Evolutionary conservation across 2,113 vertebrate species (phyloP).

Genomic region (Lophius piscatorius): DNA sequence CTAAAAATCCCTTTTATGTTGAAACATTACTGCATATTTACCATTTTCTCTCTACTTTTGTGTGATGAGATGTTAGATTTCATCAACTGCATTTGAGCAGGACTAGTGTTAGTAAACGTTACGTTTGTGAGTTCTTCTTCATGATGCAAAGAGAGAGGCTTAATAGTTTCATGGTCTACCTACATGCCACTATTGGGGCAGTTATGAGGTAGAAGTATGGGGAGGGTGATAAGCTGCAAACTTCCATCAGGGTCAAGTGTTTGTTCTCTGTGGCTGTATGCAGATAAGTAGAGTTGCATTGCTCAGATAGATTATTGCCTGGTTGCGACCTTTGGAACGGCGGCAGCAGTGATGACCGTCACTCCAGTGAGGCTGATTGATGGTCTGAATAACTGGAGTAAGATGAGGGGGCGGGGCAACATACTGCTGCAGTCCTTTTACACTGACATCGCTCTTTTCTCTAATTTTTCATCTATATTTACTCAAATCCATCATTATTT

Average conservation of each 20-base stretch:
- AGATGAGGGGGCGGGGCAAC: too few species aligned
- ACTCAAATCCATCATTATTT: too few species aligned
- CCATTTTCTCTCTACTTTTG: background rate
- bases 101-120: background rate
- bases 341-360: slow-evolving; percentile 20
- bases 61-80: background rate
- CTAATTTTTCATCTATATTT: too few species aligned
- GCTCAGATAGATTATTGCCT: slow-evolving; percentile 51
- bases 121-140: background rate
- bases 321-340: slow-evolving; percentile 52
- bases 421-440: background rate
- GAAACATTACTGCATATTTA: background rate
- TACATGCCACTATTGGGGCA: slow-evolving; percentile 18
- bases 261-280: slow-evolving; percentile 17
- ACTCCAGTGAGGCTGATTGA: slow-evolving; percentile 52
- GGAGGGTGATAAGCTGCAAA: slow-evolving; percentile 4
- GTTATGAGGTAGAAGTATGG: background rate
- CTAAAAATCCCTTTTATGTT: slow-evolving; percentile 11
- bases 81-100: background rate
- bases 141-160: background rate
- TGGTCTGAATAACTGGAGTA: slow-evolving; percentile 53
- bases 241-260: background rate
- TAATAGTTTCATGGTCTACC: background rate
- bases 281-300: slow-evolving; percentile 29
- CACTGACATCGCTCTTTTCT: too few species aligned